Percentiles rank a stretch among this genome's conserved stretches.
These are phyloP conservation scores for Tenthredo amoena DNA, from an alignment of 2,888 invertebrate species.

Conservation along the genomic window DNA sequence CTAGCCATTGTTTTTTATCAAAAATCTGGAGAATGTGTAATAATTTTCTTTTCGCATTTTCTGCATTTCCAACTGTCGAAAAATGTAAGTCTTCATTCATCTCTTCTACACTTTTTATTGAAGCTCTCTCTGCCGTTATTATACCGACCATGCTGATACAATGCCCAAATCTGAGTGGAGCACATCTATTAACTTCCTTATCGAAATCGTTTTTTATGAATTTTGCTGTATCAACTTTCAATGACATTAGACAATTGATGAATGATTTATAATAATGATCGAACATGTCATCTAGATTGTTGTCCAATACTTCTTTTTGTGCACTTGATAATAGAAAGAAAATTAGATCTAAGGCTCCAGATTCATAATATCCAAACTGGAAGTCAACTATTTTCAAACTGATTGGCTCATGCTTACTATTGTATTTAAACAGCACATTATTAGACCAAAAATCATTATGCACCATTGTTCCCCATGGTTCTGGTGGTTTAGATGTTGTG, in stretches of 20 bases:
- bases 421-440: conserved; percentile 75
- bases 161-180: conserved; percentile 69
- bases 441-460: conserved; percentile 77
- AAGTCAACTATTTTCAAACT: conserved; percentile 76
- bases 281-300: conserved; percentile 69
- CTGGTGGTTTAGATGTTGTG: conserved; percentile 55
- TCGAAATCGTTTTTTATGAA: conserved; percentile 66
- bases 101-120: conserved; percentile 62
- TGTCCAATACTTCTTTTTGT: conserved; percentile 67
- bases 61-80: conserved; percentile 64
- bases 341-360: conserved; percentile 72
- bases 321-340: conserved; percentile 75
- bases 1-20: conserved; percentile 70
- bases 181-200: conserved; percentile 66
- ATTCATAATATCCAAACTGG: conserved; percentile 69
- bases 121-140: conserved; percentile 71
- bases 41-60: conserved; percentile 68
- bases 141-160: conserved; percentile 75
- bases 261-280: conserved; percentile 71
- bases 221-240: conserved; percentile 63
- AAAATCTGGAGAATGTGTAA: conserved; percentile 68
- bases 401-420: conserved; percentile 62
- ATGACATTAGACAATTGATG: conserved; percentile 62
- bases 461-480: conserved; percentile 72
- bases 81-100: conserved; percentile 66